A percentile compares a stretch with the other conserved stretches of the same genome.
These are phyloP conservation scores for Labeo calbasu DNA, from an alignment of 2,797 vertebrate species.

Conservation along the genomic window DNA sequence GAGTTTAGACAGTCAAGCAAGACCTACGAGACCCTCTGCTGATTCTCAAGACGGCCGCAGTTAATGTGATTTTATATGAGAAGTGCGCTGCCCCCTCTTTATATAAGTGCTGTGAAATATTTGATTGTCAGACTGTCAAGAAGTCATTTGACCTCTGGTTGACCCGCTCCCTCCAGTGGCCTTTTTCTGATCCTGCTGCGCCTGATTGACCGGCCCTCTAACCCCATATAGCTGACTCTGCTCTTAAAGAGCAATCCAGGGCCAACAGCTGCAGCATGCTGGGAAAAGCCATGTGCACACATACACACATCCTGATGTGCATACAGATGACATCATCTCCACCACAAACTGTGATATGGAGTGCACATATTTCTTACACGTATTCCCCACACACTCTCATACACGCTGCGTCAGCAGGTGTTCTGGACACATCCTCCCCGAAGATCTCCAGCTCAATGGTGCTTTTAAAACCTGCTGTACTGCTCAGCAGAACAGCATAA, in stretches of 20 bases:
- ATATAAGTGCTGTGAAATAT: constrained; percentile 41
- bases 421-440: background rate
- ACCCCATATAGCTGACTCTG: constrained; percentile 45
- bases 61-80: constrained; percentile 51
- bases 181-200: constrained; percentile 2
- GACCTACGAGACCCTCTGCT: constrained; percentile 13
- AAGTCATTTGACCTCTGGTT: constrained; percentile 48
- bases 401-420: constrained; percentile 33
- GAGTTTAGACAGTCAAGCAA: constrained; percentile 28
- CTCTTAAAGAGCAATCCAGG: constrained; percentile 37
- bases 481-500: background rate
- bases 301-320: background rate
- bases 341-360: constrained; percentile 28
- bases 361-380: constrained; percentile 12
- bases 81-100: constrained; percentile 15
- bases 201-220: constrained; percentile 22
- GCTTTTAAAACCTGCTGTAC: constrained; percentile 29
- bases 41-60: constrained; percentile 5
- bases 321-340: constrained; percentile 21
- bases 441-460: constrained; percentile 34
- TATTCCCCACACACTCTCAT: constrained; percentile 19
- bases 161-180: constrained; percentile 10
- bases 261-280: background rate
- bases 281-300: constrained; percentile 30
- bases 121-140: constrained; percentile 53